These are phyloP conservation scores for Gortyna flavago DNA, from an alignment of 2,888 invertebrate genomes.

Conservation along the genomic window DNA sequence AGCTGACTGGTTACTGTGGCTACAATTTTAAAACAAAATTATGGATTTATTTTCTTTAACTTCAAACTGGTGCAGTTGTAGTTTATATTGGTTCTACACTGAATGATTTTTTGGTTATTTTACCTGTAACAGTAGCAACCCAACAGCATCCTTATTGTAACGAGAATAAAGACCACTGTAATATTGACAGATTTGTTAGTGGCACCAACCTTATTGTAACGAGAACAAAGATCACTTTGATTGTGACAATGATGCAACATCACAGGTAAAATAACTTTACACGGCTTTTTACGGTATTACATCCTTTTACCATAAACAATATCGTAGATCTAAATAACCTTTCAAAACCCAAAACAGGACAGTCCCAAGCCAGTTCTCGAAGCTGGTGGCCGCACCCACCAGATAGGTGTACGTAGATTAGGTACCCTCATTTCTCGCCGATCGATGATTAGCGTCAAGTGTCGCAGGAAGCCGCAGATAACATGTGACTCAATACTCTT, in stretches of 20 bases:
- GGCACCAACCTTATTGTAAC: too few relatives aligned
- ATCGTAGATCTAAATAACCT: background rate
- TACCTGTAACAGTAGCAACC: background rate
- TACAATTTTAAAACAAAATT: background rate
- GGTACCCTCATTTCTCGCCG: slow-evolving; percentile 77
- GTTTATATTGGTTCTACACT: background rate
- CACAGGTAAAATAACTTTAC: background rate
- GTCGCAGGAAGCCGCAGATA: slow-evolving; percentile 77
- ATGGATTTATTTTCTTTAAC: slow-evolving; percentile 3
- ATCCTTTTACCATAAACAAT: background rate
- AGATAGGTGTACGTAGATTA: slow-evolving; percentile 66
- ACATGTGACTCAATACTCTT: slow-evolving; percentile 77
- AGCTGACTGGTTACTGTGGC: slow-evolving; percentile 2
- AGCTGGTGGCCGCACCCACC: slow-evolving; percentile 53
- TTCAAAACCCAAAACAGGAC: slow-evolving; percentile 23
- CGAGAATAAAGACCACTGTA: too few relatives aligned
- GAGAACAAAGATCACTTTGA: too few relatives aligned
- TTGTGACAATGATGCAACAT: background rate
- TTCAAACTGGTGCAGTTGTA: background rate
- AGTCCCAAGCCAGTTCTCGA: slow-evolving; percentile 24
- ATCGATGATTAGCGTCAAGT: slow-evolving; percentile 73
- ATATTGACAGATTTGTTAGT: background rate
- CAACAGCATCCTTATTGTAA: too few relatives aligned
- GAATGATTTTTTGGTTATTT: background rate
- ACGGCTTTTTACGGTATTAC: too few relatives aligned